Evolutionary conservation across 2,797 vertebrate genomes (phyloP).

Genomic region (Synaphobranchus kaupii): DNA sequence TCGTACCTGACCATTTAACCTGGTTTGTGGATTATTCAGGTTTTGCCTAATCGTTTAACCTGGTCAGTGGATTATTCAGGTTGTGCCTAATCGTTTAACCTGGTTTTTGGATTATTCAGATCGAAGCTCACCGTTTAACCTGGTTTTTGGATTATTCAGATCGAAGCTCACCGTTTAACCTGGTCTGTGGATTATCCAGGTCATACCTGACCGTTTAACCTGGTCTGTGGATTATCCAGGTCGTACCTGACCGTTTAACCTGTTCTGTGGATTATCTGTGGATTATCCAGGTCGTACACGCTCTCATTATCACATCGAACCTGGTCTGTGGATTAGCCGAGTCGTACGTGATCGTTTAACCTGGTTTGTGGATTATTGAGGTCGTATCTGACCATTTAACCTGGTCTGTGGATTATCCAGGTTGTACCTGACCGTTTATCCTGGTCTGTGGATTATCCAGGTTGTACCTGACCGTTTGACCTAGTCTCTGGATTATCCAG

Average conservation of each 20-base stretch:
- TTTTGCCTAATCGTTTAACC: background rate
- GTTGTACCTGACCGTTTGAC: slow-evolving; percentile 74
- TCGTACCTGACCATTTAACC: background rate
- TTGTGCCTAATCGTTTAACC: background rate
- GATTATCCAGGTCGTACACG: slow-evolving; percentile 70
- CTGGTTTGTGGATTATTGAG: background rate
- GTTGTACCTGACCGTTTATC: background rate
- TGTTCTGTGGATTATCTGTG: too few relatives aligned
- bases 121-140: slow-evolving; percentile 55
- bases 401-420: background rate
- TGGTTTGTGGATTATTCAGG: background rate
- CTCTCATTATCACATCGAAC: too few relatives aligned
- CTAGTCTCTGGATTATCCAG: background rate
- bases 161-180: background rate
- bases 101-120: slow-evolving; percentile 52
- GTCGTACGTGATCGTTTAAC: background rate
- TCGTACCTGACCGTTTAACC: background rate
- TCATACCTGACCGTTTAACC: background rate
- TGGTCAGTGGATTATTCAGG: background rate
- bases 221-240: background rate
- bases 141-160: background rate
- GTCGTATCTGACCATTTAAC: background rate
- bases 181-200: background rate
- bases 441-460: slow-evolving; percentile 50
- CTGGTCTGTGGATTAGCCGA: background rate